phyloP scores from a whole-genome alignment of 92 coral and sea anemone genomes.

The Montipora capitata region DNA sequence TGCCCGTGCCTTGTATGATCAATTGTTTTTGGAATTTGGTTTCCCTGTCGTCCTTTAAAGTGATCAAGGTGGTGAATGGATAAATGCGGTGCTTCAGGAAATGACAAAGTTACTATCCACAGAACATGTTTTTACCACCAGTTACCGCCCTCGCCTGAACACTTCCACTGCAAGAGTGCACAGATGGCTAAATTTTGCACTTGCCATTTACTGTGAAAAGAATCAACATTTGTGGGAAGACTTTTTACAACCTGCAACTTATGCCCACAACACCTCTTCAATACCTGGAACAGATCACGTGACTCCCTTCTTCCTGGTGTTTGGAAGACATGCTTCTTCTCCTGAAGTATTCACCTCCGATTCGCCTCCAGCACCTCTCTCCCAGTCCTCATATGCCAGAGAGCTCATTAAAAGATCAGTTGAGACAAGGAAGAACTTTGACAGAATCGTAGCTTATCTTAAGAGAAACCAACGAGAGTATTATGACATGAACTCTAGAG shows the following conservation, averaged over 20 bases:
- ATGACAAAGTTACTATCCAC: neutral
- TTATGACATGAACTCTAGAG: slow-evolving; percentile 45
- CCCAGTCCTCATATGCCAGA: slow-evolving; percentile 27
- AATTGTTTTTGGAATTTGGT: slow-evolving; percentile 33
- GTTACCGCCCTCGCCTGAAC: neutral
- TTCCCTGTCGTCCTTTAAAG: slow-evolving; percentile 59
- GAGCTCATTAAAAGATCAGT: slow-evolving; percentile 26
- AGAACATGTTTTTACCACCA: neutral
- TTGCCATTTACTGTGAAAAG: neutral
- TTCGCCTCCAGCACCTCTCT: slow-evolving; percentile 37
- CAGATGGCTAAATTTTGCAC: neutral
- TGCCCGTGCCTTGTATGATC: slow-evolving; percentile 52
- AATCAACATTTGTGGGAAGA: neutral
- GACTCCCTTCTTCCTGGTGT: slow-evolving; percentile 20
- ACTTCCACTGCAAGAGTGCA: neutral
- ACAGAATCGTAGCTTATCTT: slow-evolving; percentile 54
- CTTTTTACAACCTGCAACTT: neutral
- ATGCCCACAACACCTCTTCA: neutral
- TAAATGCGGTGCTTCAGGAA: neutral
- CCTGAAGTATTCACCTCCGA: slow-evolving; percentile 23
- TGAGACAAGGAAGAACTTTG: slow-evolving; percentile 53
- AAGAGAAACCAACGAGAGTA: slow-evolving; percentile 45
- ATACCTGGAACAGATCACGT: neutral
- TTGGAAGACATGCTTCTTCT: neutral
- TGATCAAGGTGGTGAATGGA: slow-evolving; percentile 80